Percentiles rank a stretch among this genome's conserved stretches.
phyloP scores from a whole-genome alignment of 1,140 invertebrate species.

The Trachymyrmex cornetzi region DNA sequence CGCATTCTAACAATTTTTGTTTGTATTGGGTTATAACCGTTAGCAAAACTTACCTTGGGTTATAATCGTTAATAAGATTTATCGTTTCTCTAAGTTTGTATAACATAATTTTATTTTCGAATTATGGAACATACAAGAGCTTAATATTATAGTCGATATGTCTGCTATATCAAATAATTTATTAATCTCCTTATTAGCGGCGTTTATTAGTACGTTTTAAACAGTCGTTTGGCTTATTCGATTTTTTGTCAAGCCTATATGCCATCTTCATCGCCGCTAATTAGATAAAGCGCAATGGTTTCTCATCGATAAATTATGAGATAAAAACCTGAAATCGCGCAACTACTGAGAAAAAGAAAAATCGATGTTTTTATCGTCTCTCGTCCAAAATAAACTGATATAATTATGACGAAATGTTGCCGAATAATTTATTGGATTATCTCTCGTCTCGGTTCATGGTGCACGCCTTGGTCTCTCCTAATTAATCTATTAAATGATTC shows the following conservation, averaged over 20 bases:
- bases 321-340: background rate
- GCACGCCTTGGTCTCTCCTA: conserved; percentile 34
- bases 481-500: conserved; percentile 70
- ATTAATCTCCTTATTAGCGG: conserved; percentile 27
- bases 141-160: background rate
- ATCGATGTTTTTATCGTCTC: conserved; percentile 34
- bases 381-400: conserved; percentile 55
- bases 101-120: background rate
- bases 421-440: conserved; percentile 69
- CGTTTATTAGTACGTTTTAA: conserved; percentile 13
- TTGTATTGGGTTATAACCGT: conserved; percentile 7
- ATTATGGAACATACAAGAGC: background rate
- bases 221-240: background rate
- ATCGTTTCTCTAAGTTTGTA: background rate
- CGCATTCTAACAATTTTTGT: conserved; percentile 8
- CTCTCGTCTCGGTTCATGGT: conserved; percentile 55
- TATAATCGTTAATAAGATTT: conserved; percentile 28
- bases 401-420: conserved; percentile 70
- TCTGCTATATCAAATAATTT: background rate
- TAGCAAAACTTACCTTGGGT: background rate
- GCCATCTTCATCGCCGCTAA: background rate
- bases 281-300: conserved; percentile 34
- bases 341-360: background rate
- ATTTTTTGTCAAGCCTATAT: background rate
- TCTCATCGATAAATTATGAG: background rate